phyloP scores from a whole-genome alignment of 2,888 invertebrate species.

The Psococerastis gibbosa region DNA sequence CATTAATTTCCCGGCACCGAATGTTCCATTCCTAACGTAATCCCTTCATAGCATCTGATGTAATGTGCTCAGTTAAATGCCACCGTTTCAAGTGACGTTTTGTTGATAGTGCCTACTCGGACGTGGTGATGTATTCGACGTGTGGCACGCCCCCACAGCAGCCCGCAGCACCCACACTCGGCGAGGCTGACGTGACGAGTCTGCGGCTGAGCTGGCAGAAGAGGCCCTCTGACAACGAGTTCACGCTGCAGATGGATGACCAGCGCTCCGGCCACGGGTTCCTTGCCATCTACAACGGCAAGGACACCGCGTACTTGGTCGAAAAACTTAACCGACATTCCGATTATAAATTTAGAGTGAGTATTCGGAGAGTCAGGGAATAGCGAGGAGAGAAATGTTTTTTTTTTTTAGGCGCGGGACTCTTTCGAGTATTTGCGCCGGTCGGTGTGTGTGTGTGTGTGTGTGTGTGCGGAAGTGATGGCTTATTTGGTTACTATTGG shows the following conservation, averaged over 20 bases:
- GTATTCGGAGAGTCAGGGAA: no score
- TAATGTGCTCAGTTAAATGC: no score
- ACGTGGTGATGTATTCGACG: conserved; percentile 47
- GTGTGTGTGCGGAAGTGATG: no score
- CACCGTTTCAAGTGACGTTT: no score
- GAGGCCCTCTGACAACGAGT: conserved; percentile 58
- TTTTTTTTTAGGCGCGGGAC: no score
- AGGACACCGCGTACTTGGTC: conserved; percentile 47
- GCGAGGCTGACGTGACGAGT: conserved; percentile 38
- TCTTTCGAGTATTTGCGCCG: no score
- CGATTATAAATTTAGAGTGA: conserved; percentile 52
- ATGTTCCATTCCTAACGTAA: no score
- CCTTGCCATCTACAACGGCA: conserved; percentile 59
- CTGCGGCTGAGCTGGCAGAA: conserved; percentile 55
- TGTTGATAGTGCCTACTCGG: conserved; percentile 40
- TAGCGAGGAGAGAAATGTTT: no score
- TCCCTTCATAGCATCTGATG: no score
- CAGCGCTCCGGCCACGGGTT: conserved; percentile 52
- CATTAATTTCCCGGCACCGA: no score
- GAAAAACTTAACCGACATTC: conserved; percentile 50
- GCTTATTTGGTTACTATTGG: no score
- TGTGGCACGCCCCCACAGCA: conserved; percentile 61
- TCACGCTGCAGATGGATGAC: conserved; percentile 64
- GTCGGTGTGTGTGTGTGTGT: no score
- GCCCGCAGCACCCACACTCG: conserved; percentile 55